phyloP scores from a whole-genome alignment of 1,140 invertebrate genomes.

The Hermetia illucens region DNA sequence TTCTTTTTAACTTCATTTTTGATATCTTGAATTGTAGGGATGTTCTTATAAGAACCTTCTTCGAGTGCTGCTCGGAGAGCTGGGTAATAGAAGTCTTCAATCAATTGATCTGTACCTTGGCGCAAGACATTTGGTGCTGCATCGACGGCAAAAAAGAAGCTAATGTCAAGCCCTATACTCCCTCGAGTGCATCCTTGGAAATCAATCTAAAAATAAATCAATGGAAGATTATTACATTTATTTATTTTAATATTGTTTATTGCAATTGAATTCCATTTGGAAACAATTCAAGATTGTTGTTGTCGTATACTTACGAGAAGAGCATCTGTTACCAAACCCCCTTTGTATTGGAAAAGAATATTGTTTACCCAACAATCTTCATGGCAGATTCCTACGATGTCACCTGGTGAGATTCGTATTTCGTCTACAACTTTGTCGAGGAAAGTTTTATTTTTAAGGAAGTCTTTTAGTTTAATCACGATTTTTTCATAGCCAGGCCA shows the following conservation, averaged over 20 bases:
- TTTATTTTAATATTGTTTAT: not conserved
- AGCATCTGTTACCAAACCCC: constrained; percentile 18
- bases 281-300: not conserved
- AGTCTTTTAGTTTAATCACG: constrained; percentile 16
- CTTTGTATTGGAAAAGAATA: constrained; percentile 37
- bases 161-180: constrained; percentile 26
- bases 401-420: constrained; percentile 11
- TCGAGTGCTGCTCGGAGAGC: constrained; percentile 17
- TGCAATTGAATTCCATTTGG: not conserved
- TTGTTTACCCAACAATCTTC: constrained; percentile 41
- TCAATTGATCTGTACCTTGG: constrained; percentile 19
- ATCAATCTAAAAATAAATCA: constrained; percentile 14
- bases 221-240: not conserved
- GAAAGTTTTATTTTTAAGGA: constrained; percentile 23
- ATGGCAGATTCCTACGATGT: constrained; percentile 31
- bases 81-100: constrained; percentile 19
- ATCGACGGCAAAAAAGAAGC: constrained; percentile 27
- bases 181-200: constrained; percentile 27
- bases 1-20: constrained; percentile 17
- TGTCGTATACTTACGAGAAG: constrained; percentile 21
- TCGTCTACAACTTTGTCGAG: constrained; percentile 21
- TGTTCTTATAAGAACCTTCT: constrained; percentile 14
- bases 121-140: constrained; percentile 22
- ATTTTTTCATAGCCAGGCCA: constrained; percentile 21
- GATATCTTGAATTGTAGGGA: constrained; percentile 20